Conservation (phyloP, 2,797 vertebrate genomes). For the Eulemur rubriventer region DNA sequence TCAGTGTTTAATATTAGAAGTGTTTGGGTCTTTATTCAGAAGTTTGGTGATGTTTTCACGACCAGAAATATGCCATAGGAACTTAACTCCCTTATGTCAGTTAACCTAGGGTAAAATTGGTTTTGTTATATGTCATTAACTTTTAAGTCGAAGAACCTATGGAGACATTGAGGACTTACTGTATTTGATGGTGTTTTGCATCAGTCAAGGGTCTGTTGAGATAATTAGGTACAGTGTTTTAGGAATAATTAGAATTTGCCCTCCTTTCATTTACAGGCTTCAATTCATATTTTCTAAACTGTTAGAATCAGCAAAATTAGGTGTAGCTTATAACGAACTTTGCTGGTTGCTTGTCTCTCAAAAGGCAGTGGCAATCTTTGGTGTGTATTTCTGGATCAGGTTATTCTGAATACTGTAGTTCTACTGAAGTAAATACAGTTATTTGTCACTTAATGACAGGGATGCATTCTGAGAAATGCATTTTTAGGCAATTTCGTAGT, state of each 20-base stretch:
- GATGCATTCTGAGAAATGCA: background rate
- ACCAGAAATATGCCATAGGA: background rate
- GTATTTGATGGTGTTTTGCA: background rate
- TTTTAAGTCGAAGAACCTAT: background rate
- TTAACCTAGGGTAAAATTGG: background rate
- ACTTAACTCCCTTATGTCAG: background rate
- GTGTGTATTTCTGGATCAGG: slow-evolving; percentile 7
- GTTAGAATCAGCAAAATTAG: background rate
- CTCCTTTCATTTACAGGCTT: background rate
- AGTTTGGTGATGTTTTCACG: background rate
- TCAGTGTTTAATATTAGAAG: background rate
- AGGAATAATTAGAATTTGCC: slow-evolving; percentile 14
- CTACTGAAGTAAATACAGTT: background rate
- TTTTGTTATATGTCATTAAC: background rate
- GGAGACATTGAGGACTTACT: background rate
- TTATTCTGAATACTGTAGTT: background rate
- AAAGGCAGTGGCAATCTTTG: background rate
- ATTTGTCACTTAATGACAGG: background rate
- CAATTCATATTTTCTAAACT: slow-evolving; percentile 21
- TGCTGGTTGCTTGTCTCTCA: background rate
- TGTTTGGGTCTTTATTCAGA: background rate
- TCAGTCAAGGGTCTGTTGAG: background rate
- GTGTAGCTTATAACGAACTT: background rate
- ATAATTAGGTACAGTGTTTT: background rate
- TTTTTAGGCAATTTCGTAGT: background rate